Evolutionary conservation across 2,888 invertebrate species (phyloP).

Genomic region (Sesamia inferens): DNA sequence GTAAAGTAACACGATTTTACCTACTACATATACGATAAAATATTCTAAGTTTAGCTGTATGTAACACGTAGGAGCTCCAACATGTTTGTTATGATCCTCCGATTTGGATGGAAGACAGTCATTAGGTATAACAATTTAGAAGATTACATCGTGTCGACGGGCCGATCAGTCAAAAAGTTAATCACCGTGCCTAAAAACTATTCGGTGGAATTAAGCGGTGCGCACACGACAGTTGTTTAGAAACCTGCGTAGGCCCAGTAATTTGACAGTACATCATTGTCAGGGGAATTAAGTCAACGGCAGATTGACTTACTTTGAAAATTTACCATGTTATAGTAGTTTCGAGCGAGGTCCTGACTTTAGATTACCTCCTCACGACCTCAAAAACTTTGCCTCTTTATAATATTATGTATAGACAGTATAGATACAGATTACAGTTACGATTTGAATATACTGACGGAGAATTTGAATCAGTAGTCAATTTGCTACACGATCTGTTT

Average conservation of each 20-base stretch:
- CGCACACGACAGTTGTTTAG: conserved; percentile 37
- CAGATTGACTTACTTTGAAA: not conserved
- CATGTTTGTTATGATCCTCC: conserved; percentile 51
- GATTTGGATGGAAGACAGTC: conserved; percentile 65
- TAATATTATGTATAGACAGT: too few relatives aligned
- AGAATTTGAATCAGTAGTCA: too few relatives aligned
- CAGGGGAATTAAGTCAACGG: not conserved
- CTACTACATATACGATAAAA: conserved; percentile 39
- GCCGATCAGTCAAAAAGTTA: conserved; percentile 77
- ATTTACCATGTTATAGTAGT: too few relatives aligned
- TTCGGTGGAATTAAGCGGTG: conserved; percentile 60
- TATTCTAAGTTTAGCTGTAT: conserved; percentile 39
- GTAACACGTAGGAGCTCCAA: not conserved
- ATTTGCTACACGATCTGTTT: not conserved
- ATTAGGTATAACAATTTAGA: conserved; percentile 74
- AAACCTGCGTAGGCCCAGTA: conserved; percentile 7
- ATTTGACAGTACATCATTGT: conserved; percentile 9
- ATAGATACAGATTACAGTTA: not conserved
- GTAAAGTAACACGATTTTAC: too few relatives aligned
- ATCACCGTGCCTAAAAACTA: conserved; percentile 73
- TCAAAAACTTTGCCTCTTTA: too few relatives aligned
- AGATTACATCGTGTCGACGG: conserved; percentile 72
- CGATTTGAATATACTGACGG: not conserved
- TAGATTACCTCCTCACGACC: too few relatives aligned
- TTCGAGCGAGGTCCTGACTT: too few relatives aligned